Base-by-base conservation (phyloP, 2,888 invertebrate genomes). In the Plagodis dolabraria region DNA sequence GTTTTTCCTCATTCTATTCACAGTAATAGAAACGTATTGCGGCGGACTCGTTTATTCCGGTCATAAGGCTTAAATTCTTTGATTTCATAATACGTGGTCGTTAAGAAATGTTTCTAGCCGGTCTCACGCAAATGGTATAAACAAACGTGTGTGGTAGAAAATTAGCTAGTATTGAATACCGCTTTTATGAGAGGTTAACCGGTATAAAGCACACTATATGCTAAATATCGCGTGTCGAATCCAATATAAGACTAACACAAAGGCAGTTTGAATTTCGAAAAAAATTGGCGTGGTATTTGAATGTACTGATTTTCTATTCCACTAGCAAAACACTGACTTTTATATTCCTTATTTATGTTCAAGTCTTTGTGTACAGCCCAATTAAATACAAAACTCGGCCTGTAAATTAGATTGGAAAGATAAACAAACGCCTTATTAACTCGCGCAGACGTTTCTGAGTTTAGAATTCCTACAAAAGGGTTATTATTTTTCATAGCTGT, bases 371-470 rank as follows among this genome's bases (percentile, higher is more conserved):
- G 56, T 61, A 67, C 62, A 48, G 63, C 47, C 67, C 67, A 69
- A 69, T 67, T 69, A 69, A 65, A 66, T 66, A 67, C 67, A 63
- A 66, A 67, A 69, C 64, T 67, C 63, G 63, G 63, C 60, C 60
- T 62, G 67, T 69, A 69, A 67, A 69, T 69, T 67, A 69, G 69
- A 69, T 69, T 60, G 67, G 61, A 60, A 63, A 66, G 69, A 69
- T 69, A 69, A 67, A 69, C 69, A 69, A 67, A 65, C 63, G 57
- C 63, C 53, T 67, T 67, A 65, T 65, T 69, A 65, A 65, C 58
- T 60, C 47, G 57, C 60, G 8, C 22, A 53, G 63, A 66, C 60
- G 60, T 60, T 61, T 65, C 46, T 51, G 51, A 59, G 51, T 57
- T 57, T 56, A 53, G 47, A 22, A 47, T 59, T 43, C 47, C 33